Evolutionary conservation across 2,113 vertebrate genomes (phyloP).

Genomic region (Sorex araneus): DNA sequence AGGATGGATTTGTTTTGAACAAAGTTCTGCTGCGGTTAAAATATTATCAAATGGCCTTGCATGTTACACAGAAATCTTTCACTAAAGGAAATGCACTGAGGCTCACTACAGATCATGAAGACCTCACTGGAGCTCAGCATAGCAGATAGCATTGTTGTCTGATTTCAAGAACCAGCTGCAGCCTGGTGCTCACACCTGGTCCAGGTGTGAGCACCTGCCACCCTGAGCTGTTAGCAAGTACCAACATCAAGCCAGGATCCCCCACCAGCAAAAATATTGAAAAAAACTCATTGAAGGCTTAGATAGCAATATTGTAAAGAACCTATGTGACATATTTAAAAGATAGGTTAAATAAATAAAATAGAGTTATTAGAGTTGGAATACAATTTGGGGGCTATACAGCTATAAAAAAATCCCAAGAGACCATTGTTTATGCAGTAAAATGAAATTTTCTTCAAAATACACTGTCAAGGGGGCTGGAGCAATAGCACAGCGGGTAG

Average conservation of each 20-base stretch:
- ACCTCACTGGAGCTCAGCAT: too few species aligned
- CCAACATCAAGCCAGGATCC: background rate
- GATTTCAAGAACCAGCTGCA: background rate
- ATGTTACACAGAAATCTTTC: background rate
- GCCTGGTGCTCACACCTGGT: background rate
- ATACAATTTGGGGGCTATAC: background rate
- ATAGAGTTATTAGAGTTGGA: background rate
- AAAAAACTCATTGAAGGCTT: background rate
- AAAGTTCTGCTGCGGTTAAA: background rate
- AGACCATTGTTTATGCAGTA: conserved; percentile 37
- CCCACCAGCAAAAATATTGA: background rate
- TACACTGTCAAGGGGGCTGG: too few species aligned
- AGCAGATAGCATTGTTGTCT: background rate
- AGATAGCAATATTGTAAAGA: conserved; percentile 7
- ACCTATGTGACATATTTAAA: background rate
- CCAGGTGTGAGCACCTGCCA: background rate
- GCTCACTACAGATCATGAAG: too few species aligned
- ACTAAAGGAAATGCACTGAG: too few species aligned
- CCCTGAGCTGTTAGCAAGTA: background rate
- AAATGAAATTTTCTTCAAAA: conserved; percentile 39
- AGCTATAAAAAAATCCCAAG: background rate
- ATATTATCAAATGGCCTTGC: background rate
- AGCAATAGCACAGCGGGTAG: too few species aligned
- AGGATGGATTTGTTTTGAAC: background rate
- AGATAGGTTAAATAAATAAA: background rate